These are phyloP conservation scores for Sebastes oblongus DNA, from an alignment of 2,797 vertebrate genomes.

Conservation along the genomic window DNA sequence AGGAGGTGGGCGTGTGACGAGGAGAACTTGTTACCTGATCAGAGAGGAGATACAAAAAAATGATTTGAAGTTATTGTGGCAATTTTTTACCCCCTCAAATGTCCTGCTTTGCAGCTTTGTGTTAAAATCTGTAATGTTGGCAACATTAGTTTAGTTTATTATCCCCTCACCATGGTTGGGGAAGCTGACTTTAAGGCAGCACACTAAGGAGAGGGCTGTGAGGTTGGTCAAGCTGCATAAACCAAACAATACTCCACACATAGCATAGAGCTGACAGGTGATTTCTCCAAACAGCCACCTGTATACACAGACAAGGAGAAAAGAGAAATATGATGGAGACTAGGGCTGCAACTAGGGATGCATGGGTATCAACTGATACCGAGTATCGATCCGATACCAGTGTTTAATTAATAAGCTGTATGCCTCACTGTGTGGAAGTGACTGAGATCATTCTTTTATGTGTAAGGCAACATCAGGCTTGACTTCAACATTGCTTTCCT, in stretches of 20 bases:
- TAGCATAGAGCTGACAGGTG: conserved; percentile 85
- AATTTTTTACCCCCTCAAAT: neutral
- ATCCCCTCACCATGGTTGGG: conserved; percentile 82
- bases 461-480: no score
- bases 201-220: conserved; percentile 83
- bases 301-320: conserved; percentile 7
- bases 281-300: conserved; percentile 85
- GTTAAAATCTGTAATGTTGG: neutral
- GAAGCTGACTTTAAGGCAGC: conserved; percentile 91
- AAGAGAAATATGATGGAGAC: neutral
- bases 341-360: neutral
- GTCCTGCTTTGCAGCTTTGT: neutral
- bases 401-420: neutral
- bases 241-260: conserved; percentile 85
- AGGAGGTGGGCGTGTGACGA: conserved; percentile 80
- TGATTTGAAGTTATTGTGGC: neutral
- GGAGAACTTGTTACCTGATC: conserved; percentile 86
- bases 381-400: neutral
- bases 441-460: no score
- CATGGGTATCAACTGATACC: neutral
- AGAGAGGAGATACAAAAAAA: conserved; percentile 25
- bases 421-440: no score
- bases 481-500: no score
- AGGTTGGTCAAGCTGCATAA: conserved; percentile 84
- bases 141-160: neutral